phyloP scores from a whole-genome alignment of 2,113 vertebrate species.

The Murina feae region DNA sequence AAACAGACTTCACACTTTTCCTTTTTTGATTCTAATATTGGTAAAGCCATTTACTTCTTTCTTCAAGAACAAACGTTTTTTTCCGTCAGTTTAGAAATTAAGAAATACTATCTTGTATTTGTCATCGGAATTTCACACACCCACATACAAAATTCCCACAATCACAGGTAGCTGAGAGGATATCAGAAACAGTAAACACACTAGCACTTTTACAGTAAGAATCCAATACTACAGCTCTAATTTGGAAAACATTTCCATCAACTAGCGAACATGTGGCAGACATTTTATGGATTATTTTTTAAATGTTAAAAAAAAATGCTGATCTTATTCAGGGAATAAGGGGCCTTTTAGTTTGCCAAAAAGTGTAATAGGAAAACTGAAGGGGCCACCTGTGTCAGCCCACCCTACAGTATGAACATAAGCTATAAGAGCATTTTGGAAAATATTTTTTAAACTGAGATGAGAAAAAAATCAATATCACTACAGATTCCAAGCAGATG shows the following conservation, averaged over 20 bases:
- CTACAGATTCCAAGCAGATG: slow-evolving; percentile 64
- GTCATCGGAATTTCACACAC: slow-evolving; percentile 18
- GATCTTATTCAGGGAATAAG: slow-evolving; percentile 76
- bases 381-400: slow-evolving; percentile 80
- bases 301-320: slow-evolving; percentile 66
- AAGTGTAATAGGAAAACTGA: slow-evolving; percentile 76
- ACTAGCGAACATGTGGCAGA: slow-evolving; percentile 77
- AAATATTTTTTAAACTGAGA: slow-evolving; percentile 67
- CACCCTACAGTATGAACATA: slow-evolving; percentile 73
- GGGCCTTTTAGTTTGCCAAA: slow-evolving; percentile 74
- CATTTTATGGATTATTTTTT: slow-evolving; percentile 74
- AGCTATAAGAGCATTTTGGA: slow-evolving; percentile 67
- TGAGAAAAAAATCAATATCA: slow-evolving; percentile 42
- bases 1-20: slow-evolving; percentile 12
- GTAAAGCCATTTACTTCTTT: neutral
- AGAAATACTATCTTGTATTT: slow-evolving; percentile 19
- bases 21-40: neutral
- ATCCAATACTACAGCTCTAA: slow-evolving; percentile 48
- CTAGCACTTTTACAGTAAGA: slow-evolving; percentile 51
- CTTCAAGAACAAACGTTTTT: neutral
- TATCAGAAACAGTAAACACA: slow-evolving; percentile 53
- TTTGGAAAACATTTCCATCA: slow-evolving; percentile 74
- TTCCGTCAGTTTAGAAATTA: neutral
- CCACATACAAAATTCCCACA: neutral
- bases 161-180: slow-evolving; percentile 36